A percentile compares a stretch with the other conserved stretches of the same genome.
phyloP scores from a whole-genome alignment of 2,888 invertebrate species.

The Lacanobia oleracea region DNA sequence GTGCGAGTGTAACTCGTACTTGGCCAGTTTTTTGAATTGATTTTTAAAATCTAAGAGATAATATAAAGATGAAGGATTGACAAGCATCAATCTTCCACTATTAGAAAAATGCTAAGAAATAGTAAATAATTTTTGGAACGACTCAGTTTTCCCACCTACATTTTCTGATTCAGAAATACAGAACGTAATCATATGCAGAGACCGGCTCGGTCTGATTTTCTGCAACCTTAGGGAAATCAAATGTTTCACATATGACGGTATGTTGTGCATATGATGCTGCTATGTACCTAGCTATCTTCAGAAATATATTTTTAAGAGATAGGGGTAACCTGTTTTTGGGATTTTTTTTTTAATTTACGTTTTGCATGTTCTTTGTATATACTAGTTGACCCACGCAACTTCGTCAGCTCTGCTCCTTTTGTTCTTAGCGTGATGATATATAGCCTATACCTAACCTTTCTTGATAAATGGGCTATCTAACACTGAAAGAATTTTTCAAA shows the following conservation, averaged over 20 bases:
- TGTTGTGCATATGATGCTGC: constrained; percentile 8
- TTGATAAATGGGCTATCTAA: too few relatives aligned
- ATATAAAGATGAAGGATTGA: too few relatives aligned
- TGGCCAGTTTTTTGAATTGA: too few relatives aligned
- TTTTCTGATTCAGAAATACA: constrained; percentile 32
- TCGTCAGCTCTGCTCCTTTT: too few relatives aligned
- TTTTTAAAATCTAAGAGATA: too few relatives aligned
- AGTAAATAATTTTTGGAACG: background rate
- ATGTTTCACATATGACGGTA: constrained; percentile 30
- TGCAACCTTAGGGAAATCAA: constrained; percentile 54
- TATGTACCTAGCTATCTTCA: background rate
- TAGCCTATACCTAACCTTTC: too few relatives aligned
- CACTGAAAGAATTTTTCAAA: too few relatives aligned
- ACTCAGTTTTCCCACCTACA: background rate
- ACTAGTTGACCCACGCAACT: too few relatives aligned
- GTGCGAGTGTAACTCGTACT: too few relatives aligned
- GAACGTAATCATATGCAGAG: constrained; percentile 34
- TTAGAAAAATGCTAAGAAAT: background rate
- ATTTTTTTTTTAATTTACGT: background rate
- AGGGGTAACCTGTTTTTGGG: background rate
- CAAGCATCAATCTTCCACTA: too few relatives aligned
- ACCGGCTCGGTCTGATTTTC: constrained; percentile 42
- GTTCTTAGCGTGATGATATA: too few relatives aligned
- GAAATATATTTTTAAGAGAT: background rate
- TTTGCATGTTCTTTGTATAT: too few relatives aligned